These are phyloP conservation scores for Parnassius smintheus DNA, from an alignment of 2,888 invertebrate genomes.

Conservation along the genomic window DNA sequence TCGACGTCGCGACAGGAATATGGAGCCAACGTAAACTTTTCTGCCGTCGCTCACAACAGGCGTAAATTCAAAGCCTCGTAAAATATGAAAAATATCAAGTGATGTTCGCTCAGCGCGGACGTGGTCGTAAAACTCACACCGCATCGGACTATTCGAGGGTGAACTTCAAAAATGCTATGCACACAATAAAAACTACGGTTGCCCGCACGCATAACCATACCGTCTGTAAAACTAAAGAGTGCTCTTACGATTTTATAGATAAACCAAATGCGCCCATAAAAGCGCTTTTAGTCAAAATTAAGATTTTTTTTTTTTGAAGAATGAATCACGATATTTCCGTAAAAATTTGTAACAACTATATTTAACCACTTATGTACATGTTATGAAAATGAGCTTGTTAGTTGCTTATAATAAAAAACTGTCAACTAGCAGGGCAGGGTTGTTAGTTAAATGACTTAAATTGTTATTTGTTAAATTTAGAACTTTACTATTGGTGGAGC, in stretches of 20 bases:
- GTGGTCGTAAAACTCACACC: constrained; percentile 56
- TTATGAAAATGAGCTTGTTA: no score
- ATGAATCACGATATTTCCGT: not conserved
- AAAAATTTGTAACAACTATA: no score
- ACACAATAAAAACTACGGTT: constrained; percentile 33
- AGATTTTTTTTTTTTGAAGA: constrained; percentile 14
- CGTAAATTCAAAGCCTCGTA: constrained; percentile 74
- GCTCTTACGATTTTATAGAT: constrained; percentile 23
- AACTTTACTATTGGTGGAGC: no score
- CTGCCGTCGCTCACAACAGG: constrained; percentile 48
- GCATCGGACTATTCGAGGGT: constrained; percentile 44
- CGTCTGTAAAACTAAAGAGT: constrained; percentile 23
- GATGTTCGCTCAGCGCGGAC: constrained; percentile 42
- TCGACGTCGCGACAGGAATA: constrained; percentile 39
- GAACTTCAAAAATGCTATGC: constrained; percentile 38
- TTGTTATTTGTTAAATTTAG: no score
- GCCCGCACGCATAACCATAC: constrained; percentile 14
- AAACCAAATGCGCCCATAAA: constrained; percentile 24
- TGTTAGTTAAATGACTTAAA: no score
- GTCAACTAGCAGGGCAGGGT: no score
- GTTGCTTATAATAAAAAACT: no score
- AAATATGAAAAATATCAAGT: constrained; percentile 71
- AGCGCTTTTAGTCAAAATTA: constrained; percentile 19
- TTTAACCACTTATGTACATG: no score
- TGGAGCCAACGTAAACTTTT: constrained; percentile 43